Percentiles rank a stretch among this genome's conserved stretches.
Evolutionary conservation across 2,113 vertebrate genomes (phyloP).

Genomic region (Abramis brama): DNA sequence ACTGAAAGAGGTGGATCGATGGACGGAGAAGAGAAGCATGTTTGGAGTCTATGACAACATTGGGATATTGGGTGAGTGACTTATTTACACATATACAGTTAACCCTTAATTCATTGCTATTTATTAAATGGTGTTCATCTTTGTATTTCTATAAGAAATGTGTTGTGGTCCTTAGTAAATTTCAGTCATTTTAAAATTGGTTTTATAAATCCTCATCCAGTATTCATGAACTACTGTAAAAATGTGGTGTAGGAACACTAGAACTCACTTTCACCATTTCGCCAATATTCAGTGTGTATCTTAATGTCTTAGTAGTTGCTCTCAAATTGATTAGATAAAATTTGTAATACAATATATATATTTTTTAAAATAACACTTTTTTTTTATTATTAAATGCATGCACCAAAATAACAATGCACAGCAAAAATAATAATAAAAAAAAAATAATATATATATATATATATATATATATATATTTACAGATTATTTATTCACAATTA

Average conservation of each 20-base stretch:
- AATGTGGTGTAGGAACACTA: background rate
- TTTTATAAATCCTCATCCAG: background rate
- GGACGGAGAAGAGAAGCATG: constrained; percentile 89
- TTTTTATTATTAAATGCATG: background rate
- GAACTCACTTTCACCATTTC: background rate
- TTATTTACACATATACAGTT: background rate
- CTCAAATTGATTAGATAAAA: background rate
- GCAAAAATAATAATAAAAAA: background rate
- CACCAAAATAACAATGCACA: background rate
- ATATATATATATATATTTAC: no score
- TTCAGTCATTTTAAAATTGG: background rate
- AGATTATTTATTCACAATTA: background rate
- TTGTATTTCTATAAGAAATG: no score
- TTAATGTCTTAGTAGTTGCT: background rate
- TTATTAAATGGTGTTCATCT: background rate
- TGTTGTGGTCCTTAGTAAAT: no score
- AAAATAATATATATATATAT: no score
- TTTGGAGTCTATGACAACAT: constrained; percentile 95
- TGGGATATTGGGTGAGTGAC: constrained; percentile 85
- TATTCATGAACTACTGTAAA: background rate
- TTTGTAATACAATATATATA: background rate
- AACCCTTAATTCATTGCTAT: background rate
- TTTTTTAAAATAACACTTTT: no score
- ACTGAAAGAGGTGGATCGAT: constrained; percentile 83
- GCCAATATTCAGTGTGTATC: no score